Percentiles rank a stretch among this genome's conserved stretches.
phyloP scores from a whole-genome alignment of 92 coral and sea anemone genomes.

The Paramuricea clavata region DNA sequence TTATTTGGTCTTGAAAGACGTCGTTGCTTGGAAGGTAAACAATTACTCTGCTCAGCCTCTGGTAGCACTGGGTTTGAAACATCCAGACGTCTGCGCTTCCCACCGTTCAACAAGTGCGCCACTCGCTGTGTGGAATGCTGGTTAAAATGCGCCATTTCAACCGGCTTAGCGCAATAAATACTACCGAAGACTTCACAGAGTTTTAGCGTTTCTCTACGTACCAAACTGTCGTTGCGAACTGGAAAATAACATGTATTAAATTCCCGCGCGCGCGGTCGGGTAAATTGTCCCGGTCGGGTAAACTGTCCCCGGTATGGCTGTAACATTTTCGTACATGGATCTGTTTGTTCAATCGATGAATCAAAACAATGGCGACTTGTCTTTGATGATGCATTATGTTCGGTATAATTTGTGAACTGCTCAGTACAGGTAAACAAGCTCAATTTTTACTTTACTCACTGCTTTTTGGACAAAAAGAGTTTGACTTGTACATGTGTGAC shows the following conservation, averaged over 20 bases:
- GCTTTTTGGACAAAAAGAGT: not conserved
- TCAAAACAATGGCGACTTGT: not conserved
- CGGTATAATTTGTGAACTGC: not conserved
- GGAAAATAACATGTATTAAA: not conserved
- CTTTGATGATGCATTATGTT: no score
- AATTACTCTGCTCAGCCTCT: not conserved
- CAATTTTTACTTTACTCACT: not conserved
- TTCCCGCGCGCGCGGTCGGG: constrained; percentile 10
- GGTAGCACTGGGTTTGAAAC: not conserved
- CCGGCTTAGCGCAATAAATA: constrained; percentile 20
- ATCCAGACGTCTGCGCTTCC: constrained; percentile 15
- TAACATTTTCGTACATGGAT: not conserved
- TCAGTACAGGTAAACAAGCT: not conserved
- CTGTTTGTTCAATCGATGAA: not conserved
- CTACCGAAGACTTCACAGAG: constrained; percentile 13
- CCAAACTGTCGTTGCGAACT: not conserved
- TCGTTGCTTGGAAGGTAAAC: not conserved
- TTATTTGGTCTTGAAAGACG: constrained; percentile 20
- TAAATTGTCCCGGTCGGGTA: constrained; percentile 11
- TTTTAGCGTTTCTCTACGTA: not conserved
- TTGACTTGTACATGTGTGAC: not conserved
- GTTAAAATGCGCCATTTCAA: constrained; percentile 24
- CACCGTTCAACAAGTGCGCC: constrained; percentile 24
- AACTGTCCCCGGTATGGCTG: not conserved
- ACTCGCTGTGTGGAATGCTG: constrained; percentile 18